phyloP scores from a whole-genome alignment of 2,888 invertebrate genomes.

The Graphium colonna region DNA sequence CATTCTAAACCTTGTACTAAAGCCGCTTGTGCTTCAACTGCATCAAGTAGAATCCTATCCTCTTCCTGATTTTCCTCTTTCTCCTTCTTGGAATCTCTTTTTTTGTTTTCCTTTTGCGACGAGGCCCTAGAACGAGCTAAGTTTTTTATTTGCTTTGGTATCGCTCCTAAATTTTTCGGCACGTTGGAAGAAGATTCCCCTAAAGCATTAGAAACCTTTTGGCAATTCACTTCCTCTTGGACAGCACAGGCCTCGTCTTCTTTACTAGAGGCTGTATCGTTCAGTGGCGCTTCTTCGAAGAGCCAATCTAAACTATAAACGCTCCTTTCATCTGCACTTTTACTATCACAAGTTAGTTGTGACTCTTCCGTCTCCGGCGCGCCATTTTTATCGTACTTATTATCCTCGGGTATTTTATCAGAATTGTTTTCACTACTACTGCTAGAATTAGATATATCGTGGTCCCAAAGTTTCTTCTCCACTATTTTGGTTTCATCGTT shows the following conservation, averaged over 20 bases:
- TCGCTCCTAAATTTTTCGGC: slow-evolving; percentile 85
- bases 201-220: slow-evolving; percentile 57
- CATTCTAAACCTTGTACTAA: slow-evolving; percentile 78
- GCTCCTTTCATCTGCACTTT: slow-evolving; percentile 67
- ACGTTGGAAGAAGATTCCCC: slow-evolving; percentile 71
- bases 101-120: slow-evolving; percentile 79
- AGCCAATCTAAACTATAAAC: slow-evolving; percentile 74
- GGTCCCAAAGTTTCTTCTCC: slow-evolving; percentile 71
- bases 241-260: slow-evolving; percentile 43
- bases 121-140: slow-evolving; percentile 77
- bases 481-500: slow-evolving; percentile 44
- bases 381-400: slow-evolving; percentile 41
- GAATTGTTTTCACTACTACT: slow-evolving; percentile 79
- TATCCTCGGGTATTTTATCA: slow-evolving; percentile 46
- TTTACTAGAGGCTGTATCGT: slow-evolving; percentile 38
- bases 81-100: slow-evolving; percentile 69
- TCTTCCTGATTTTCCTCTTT: slow-evolving; percentile 69
- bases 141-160: slow-evolving; percentile 84
- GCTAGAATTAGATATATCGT: slow-evolving; percentile 80
- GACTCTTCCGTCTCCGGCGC: slow-evolving; percentile 59
- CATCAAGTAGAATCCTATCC: slow-evolving; percentile 64
- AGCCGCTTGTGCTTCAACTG: slow-evolving; percentile 77
- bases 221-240: slow-evolving; percentile 50
- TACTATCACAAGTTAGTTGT: slow-evolving; percentile 56
- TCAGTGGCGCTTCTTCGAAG: slow-evolving; percentile 58